Evolutionary conservation across 2,797 vertebrate genomes (phyloP), one percentile per base, ranked within the genome.

Genomic region (Cossypha niveicapilla): DNA sequence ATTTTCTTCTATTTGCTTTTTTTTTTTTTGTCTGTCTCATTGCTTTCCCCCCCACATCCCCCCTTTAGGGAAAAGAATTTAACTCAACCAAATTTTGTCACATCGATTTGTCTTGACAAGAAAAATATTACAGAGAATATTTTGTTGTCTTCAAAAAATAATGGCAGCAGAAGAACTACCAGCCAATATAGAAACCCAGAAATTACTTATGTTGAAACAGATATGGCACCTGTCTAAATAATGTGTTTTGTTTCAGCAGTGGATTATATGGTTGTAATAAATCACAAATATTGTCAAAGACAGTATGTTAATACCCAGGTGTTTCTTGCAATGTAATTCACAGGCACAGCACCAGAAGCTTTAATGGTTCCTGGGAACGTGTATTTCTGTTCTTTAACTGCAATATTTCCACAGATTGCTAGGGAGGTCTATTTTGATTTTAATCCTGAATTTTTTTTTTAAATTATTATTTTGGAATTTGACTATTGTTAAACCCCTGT

Each of bases 171-270:
- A 76, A 84, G 37, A 76, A 42, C 54, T 58, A 37, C 13, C 63
- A 66, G 42, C 9, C n/a, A 91, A 82, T 62, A 50, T 8, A 80
- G 44, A 85, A 81, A 84, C 23, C 1, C 39, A 86, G 53, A 75
- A 67, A 81, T 90, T 41, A 82, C n/a, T 51, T 93, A 10, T 1
- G 7, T 56, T 74, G 73, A 91, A 96, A 81, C 45, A 86, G 51
- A 91, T 62, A 88, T 11, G n/a, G 84, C 87, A 87, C 84, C 93
- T 93, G 86, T 65, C 68, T 95, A 95, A 91, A 95, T 90, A 94
- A 94, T 79, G 42, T 61, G 30, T 8, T 94, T 92, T 88, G 57
- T 54, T 94, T 74, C 81, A 83, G 57, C 86, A 80, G 9, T 18
- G 27, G 70, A 74, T 71, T 65, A 50, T 48, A 34, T 2, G 4